Conservation (phyloP, 1,140 invertebrate species). For the Atta texana region DNA sequence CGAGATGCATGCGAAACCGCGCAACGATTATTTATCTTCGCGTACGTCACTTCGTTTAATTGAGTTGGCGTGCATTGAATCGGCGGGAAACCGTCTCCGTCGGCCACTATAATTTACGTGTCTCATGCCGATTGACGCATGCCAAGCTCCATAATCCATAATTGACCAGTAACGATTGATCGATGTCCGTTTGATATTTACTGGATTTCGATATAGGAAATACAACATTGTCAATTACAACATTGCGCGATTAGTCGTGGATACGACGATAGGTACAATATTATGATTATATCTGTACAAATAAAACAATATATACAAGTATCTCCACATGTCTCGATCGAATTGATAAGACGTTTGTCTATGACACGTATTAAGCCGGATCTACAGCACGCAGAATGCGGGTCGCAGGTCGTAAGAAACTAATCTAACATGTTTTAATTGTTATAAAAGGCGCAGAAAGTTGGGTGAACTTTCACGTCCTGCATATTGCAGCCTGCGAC, state of each 20-base stretch:
- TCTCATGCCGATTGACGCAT: constrained; percentile 59
- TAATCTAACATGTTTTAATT: no score
- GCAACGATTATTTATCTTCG: constrained; percentile 69
- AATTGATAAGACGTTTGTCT: no score
- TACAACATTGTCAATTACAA: neutral
- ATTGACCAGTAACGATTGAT: constrained; percentile 67
- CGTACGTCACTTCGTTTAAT: constrained; percentile 71
- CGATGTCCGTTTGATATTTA: constrained; percentile 43
- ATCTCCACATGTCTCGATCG: no score
- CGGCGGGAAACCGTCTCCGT: constrained; percentile 37
- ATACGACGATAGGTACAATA: neutral
- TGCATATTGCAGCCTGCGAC: no score
- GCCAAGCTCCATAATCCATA: constrained; percentile 69
- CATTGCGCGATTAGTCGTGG: neutral
- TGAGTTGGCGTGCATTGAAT: constrained; percentile 57
- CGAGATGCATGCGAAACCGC: constrained; percentile 33
- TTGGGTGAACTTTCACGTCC: no score
- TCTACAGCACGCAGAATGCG: no score
- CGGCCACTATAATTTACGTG: constrained; percentile 67
- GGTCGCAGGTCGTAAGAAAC: no score
- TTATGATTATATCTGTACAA: neutral
- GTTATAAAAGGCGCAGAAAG: no score
- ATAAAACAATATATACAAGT: neutral
- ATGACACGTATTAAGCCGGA: no score
- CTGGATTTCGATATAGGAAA: constrained; percentile 14